Percentiles rank a stretch among this genome's conserved stretches.
phyloP scores from a whole-genome alignment of 2,113 vertebrate species.

The Chascanopsetta lugubris region DNA sequence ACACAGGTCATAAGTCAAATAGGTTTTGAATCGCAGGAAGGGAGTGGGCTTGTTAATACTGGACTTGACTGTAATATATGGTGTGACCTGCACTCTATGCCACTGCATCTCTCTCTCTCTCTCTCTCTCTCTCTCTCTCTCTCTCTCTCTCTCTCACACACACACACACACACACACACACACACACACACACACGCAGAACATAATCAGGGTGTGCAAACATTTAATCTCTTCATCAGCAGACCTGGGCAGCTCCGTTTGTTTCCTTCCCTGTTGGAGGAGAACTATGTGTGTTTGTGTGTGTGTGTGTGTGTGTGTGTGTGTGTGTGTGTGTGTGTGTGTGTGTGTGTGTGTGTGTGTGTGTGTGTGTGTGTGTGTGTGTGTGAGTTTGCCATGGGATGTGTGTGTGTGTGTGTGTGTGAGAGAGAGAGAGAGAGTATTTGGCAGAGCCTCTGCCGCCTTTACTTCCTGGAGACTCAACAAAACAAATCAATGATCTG shows the following conservation, averaged over 20 bases:
- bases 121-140: too few species aligned
- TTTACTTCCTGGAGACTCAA: constrained; percentile 61
- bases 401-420: constrained; percentile 13
- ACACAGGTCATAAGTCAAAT: constrained; percentile 57
- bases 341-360: constrained; percentile 13
- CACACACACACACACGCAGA: constrained; percentile 5
- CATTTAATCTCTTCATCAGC: constrained; percentile 63
- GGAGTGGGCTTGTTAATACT: constrained; percentile 62
- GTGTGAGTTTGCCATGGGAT: constrained; percentile 5
- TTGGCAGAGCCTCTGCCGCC: constrained; percentile 27
- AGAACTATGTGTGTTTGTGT: too few species aligned
- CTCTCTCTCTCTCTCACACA: background rate
- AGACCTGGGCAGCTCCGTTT: constrained; percentile 49
- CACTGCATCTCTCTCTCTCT: constrained; percentile 8
- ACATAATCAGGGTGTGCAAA: constrained; percentile 34
- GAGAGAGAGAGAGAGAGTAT: constrained; percentile 9
- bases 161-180: constrained; percentile 3
- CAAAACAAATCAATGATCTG: constrained; percentile 3
- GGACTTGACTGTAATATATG: constrained; percentile 62
- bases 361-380: constrained; percentile 14
- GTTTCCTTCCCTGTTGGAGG: constrained; percentile 54
- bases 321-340: constrained; percentile 11
- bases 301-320: constrained; percentile 9
- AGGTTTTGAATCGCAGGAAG: constrained; percentile 71
- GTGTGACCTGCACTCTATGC: constrained; percentile 60